Conservation (phyloP, 2,113 vertebrate species). For the Leptobrachium leishanense region DNA sequence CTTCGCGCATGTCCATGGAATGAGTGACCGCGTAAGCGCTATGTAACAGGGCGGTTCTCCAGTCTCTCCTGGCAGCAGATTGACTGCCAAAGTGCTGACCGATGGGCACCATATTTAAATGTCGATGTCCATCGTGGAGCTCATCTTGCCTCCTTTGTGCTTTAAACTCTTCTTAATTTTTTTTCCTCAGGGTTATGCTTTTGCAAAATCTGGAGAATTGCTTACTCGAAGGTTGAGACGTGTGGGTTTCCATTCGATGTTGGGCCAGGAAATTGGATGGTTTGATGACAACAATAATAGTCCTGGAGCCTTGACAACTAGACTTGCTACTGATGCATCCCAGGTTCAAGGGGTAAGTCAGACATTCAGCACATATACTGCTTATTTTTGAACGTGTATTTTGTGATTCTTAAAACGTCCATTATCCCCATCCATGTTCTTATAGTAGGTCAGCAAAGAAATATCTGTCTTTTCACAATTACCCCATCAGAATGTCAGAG, state of each 20-base stretch:
- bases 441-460: too few species aligned
- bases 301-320: conserved; percentile 88
- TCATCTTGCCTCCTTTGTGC: not conserved
- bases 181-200: conserved; percentile 78
- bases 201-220: conserved; percentile 94
- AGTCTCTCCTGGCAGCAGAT: too few species aligned
- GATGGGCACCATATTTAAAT: too few species aligned
- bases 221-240: conserved; percentile 87
- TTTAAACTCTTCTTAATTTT: not conserved
- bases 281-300: conserved; percentile 94
- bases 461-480: too few species aligned
- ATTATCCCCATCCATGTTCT: too few species aligned
- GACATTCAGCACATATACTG: not conserved
- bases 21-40: too few species aligned
- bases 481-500: too few species aligned
- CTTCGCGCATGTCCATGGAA: too few species aligned
- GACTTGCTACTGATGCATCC: conserved; percentile 93
- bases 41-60: too few species aligned
- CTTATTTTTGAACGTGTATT: not conserved
- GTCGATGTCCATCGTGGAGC: too few species aligned
- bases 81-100: too few species aligned
- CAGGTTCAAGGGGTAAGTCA: conserved; percentile 93
- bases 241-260: conserved; percentile 88
- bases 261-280: conserved; percentile 93
- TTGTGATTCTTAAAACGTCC: too few species aligned